Conservation (phyloP, 2,797 vertebrate species). For the Gymnoscopelus microlampas region DNA sequence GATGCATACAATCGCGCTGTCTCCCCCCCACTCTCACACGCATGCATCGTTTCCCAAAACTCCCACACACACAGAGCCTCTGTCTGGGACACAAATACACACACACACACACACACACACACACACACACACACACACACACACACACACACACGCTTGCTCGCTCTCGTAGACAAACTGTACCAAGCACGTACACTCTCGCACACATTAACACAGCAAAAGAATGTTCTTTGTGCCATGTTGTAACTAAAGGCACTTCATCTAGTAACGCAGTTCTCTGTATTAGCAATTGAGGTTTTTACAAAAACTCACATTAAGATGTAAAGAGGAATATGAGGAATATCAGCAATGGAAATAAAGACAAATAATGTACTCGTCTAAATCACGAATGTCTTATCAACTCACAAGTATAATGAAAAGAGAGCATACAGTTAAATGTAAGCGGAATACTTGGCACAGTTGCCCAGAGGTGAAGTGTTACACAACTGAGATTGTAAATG, state of each 20-base stretch:
- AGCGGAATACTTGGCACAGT: constrained; percentile 15
- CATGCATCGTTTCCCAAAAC: constrained; percentile 55
- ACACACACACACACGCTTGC: constrained; percentile 9
- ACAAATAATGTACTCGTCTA: not conserved
- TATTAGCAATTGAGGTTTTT: not conserved
- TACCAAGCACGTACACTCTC: constrained; percentile 17
- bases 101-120: constrained; percentile 15
- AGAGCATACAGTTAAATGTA: not conserved
- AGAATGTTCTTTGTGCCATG: constrained; percentile 7
- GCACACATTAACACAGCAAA: not conserved
- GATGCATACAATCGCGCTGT: constrained; percentile 29
- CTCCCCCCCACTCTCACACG: constrained; percentile 11
- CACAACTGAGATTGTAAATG: constrained; percentile 15
- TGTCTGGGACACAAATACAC: constrained; percentile 35
- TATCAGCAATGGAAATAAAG: too few species aligned
- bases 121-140: constrained; percentile 4
- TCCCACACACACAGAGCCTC: constrained; percentile 48
- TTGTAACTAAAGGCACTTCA: not conserved
- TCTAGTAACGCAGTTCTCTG: not conserved
- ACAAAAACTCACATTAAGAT: too few species aligned
- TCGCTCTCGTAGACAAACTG: constrained; percentile 21
- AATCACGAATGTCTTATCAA: not conserved
- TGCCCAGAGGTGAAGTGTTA: constrained; percentile 8
- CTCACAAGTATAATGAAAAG: not conserved
- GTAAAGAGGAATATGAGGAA: too few species aligned